These are phyloP conservation scores for Sarcophaga variegata DNA, from an alignment of 2,888 invertebrate genomes.

Conservation along the genomic window DNA sequence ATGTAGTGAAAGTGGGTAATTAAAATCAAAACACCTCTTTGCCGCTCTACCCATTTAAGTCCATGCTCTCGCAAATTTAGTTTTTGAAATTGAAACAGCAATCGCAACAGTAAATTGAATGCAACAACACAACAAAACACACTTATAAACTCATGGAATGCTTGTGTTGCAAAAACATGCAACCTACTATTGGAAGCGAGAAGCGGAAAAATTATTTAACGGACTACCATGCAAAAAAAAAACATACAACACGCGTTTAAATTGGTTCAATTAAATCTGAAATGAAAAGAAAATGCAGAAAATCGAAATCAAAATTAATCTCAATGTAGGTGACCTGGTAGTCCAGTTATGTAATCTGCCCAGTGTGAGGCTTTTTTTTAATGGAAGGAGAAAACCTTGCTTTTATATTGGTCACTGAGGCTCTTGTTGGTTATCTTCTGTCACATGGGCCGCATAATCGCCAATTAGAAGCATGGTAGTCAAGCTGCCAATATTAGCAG, in stretches of 20 bases:
- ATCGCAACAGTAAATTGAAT: conserved; percentile 55
- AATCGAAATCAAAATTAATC: no score
- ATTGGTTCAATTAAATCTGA: conserved; percentile 35
- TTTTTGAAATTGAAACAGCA: conserved; percentile 45
- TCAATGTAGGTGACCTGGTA: no score
- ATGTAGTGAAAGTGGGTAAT: conserved; percentile 28
- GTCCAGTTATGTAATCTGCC: no score
- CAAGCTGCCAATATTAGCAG: no score
- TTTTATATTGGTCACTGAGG: no score
- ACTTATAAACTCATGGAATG: background rate
- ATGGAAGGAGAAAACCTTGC: no score
- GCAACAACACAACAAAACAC: background rate
- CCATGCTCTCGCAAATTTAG: conserved; percentile 18
- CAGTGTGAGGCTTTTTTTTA: no score
- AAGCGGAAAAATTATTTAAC: background rate
- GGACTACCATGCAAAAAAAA: background rate
- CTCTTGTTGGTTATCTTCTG: no score
- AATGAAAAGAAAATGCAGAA: no score
- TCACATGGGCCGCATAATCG: no score
- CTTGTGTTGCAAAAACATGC: background rate
- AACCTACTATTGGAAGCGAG: background rate
- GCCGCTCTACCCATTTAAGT: no score
- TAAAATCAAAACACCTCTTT: conserved; percentile 12
- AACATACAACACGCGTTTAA: conserved; percentile 9
- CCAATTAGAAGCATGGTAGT: no score